These are phyloP conservation scores for Baronia brevicornis DNA, from an alignment of 2,888 invertebrate genomes.

Conservation along the genomic window DNA sequence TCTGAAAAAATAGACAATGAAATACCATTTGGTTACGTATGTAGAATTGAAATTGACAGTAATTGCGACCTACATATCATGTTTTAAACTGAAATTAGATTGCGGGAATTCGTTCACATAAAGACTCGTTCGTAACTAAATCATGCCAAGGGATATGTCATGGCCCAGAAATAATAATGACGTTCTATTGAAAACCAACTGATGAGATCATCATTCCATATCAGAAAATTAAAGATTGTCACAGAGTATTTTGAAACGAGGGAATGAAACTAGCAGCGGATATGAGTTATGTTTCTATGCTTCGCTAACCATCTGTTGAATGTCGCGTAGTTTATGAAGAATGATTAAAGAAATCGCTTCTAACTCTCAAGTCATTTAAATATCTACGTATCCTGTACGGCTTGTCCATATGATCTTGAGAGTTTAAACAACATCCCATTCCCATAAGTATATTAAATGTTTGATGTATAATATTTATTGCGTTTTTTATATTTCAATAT, in stretches of 20 bases:
- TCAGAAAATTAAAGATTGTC: conserved; percentile 11
- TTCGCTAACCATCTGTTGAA: conserved; percentile 5
- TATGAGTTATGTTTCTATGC: conserved; percentile 4
- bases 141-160: conserved; percentile 63
- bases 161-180: conserved; percentile 53
- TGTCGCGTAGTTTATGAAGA: background rate
- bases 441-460: too few species aligned
- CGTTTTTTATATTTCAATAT: too few species aligned
- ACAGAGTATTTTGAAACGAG: too few species aligned
- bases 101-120: conserved; percentile 41
- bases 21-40: conserved; percentile 6
- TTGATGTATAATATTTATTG: too few species aligned
- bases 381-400: too few species aligned
- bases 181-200: conserved; percentile 31
- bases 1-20: conserved; percentile 3
- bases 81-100: conserved; percentile 60
- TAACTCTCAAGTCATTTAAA: too few species aligned
- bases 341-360: too few species aligned
- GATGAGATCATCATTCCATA: conserved; percentile 49
- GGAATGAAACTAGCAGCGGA: too few species aligned
- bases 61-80: conserved; percentile 48
- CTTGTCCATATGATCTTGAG: too few species aligned
- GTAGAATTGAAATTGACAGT: conserved; percentile 18
- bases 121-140: conserved; percentile 37
- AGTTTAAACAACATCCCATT: too few species aligned